Base-by-base conservation (phyloP, 92 coral and sea anemone species). In the Chrysogorgia sp. region DNA sequence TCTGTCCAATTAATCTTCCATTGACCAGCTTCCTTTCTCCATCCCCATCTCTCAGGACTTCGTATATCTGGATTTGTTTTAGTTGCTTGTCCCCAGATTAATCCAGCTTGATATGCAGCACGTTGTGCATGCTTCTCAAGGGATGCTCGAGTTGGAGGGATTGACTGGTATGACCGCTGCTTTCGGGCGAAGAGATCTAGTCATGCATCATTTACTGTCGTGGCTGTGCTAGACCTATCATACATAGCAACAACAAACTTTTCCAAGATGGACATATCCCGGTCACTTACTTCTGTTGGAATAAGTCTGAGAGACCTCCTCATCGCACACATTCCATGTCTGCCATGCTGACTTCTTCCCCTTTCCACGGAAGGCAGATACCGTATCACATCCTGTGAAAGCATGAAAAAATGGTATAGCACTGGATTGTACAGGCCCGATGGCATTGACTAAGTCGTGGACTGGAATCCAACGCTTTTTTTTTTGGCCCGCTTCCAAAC, bases 301-400 rank as follows among this genome's bases (percentile, higher is more conserved):
- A 26, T 41, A 40, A 45, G 71, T 32, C 75, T 68, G 14, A 85
- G 81, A 22, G 43, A 71, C 21, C 14, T 45, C 88, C 3, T 84
- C 88, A 56, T 66, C 52, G 58, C 48, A 77, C 26, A 22, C 40
- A 47, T 55, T 40, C 71, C 25, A 70, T 6, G 85, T 85, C 6
- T 70, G 85, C 88, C 88, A 85, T 22, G 85, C 76, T 15, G 85
- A 58, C 47, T 60, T 84, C 71, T 84, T 79, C 4, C 67, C 82
- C 59, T 77, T 79, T 34, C 78, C 71, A 13, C 85, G 26, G 58
- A 79, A 84, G 14, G 66, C 52, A 37, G 43, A 37, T 12, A 37
- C 12, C 43, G 43, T 37, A 12, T 67, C 50, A 66, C 48, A 33
- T 7, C 74, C 74, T 10, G 74, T 66, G 45, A 66, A 66, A 30